Base-by-base conservation (phyloP, 1,140 invertebrate species). In the Euborellia annulipes region DNA sequence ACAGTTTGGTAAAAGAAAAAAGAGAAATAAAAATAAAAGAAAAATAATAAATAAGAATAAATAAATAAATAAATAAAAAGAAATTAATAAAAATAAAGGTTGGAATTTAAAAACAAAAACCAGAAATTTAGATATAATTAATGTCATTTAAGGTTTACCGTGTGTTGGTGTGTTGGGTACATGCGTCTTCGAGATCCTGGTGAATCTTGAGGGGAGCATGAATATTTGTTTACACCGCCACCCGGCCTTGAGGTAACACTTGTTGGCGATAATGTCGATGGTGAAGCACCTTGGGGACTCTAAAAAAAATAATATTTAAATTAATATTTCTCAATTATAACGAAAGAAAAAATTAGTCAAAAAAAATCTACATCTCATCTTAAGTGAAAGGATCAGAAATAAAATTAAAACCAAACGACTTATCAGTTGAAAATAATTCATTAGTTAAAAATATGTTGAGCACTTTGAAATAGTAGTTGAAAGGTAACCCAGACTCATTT, bases 201-300 rank as follows among this genome's bases (percentile, higher is more conserved):
- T 63, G 66, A 60, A 62, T 41, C 48, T 20, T 46, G 68, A 56
- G 65, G 65, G 61, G 63, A 67, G 56, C 64, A 63, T 61, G 68
- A 65, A 62, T 58, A 63, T 53, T 60, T 53, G 23, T 11, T 11
- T 6, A 27, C 23, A 27, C 11, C 11, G 8, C 48, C 54, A 44
- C 27, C 46, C 36, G 39, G 51, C 37, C 54, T 54, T 17, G 58
- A 54, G 42, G 53, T 53, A 39, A 54, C 63, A 60, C 69, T 73
- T 53, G 77, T 79, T 38, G 82, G 82, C 53, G 81, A 85, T 58
- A 84, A 67, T 52, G 76, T 78, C 54, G 78, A 69, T 54, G 77
- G 75, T 64, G 72, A 79, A 58, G 72, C 70, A 62, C 72, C 75
- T 65, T 76, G 65, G 56, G 75, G 75, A 68, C 76, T 78, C 77